Evolutionary conservation across 2,113 vertebrate species (phyloP).

Genomic region (Elgaria multicarinata): DNA sequence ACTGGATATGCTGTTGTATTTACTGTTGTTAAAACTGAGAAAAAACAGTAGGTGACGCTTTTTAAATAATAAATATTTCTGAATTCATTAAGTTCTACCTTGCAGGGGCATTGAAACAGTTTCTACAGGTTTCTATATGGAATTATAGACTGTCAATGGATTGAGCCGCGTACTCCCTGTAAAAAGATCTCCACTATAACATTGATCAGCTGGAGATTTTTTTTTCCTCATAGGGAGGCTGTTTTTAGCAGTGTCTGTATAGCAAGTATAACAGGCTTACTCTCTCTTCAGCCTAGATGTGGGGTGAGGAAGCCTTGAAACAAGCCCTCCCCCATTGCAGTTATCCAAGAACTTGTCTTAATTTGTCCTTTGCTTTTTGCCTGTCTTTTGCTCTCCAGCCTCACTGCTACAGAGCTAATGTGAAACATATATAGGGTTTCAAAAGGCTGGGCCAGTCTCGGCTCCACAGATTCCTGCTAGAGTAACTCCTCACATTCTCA

Average conservation of each 20-base stretch:
- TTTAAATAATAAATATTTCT: constrained; percentile 22
- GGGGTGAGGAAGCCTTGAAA: background rate
- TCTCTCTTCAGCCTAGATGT: background rate
- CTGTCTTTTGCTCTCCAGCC: background rate
- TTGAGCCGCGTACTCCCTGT: background rate
- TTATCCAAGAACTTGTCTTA: background rate
- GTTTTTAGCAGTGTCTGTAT: background rate
- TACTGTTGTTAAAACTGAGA: constrained; percentile 8
- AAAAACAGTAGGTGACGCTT: background rate
- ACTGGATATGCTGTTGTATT: constrained; percentile 33
- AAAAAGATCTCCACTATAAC: background rate
- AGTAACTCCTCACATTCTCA: background rate
- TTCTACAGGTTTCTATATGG: background rate
- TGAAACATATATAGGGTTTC: background rate
- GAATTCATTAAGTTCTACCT: background rate
- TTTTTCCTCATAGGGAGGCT: background rate
- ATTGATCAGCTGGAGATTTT: background rate
- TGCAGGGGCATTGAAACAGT: background rate
- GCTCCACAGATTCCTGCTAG: background rate
- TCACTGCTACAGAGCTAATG: background rate
- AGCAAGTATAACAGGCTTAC: background rate
- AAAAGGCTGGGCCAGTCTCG: background rate
- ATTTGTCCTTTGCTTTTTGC: background rate
- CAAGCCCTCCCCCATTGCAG: background rate
- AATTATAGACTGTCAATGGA: background rate